phyloP scores from a whole-genome alignment of 2,797 vertebrate species.

The Austrolebias charrua region DNA sequence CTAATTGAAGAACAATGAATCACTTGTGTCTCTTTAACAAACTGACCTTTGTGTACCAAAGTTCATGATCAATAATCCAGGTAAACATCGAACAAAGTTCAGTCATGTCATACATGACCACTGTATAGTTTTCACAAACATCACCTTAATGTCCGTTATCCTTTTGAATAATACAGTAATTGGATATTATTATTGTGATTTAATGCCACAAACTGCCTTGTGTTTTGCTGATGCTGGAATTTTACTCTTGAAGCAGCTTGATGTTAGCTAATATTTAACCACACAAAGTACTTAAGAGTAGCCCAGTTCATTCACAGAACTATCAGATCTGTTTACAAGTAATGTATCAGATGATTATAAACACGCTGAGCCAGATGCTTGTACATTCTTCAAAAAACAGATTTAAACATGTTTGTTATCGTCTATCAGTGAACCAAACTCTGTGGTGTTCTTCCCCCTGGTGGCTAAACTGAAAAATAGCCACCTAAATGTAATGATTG shows the following conservation, averaged over 20 bases:
- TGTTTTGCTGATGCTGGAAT: not conserved
- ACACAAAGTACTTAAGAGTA: not conserved
- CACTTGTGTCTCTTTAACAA: no score
- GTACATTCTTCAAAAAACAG: not conserved
- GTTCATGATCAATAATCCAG: no score
- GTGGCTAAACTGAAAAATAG: constrained; percentile 8
- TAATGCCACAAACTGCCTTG: not conserved
- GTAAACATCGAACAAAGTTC: no score
- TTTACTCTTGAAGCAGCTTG: not conserved
- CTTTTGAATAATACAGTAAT: no score
- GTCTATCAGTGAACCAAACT: not conserved
- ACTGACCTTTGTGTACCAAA: no score
- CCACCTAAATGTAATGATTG: not conserved
- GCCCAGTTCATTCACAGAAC: not conserved
- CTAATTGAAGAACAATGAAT: no score
- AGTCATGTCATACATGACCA: no score
- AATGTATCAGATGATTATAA: not conserved
- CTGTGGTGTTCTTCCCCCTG: not conserved
- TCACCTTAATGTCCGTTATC: no score
- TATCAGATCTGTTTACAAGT: not conserved
- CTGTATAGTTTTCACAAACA: no score
- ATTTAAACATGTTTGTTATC: not conserved
- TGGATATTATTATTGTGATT: no score
- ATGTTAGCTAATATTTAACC: not conserved
- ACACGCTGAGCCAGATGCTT: not conserved